A percentile compares a stretch with the other conserved stretches of the same genome.
These are phyloP conservation scores for Alitta virens DNA, from an alignment of 2,888 invertebrate genomes.

Conservation along the genomic window DNA sequence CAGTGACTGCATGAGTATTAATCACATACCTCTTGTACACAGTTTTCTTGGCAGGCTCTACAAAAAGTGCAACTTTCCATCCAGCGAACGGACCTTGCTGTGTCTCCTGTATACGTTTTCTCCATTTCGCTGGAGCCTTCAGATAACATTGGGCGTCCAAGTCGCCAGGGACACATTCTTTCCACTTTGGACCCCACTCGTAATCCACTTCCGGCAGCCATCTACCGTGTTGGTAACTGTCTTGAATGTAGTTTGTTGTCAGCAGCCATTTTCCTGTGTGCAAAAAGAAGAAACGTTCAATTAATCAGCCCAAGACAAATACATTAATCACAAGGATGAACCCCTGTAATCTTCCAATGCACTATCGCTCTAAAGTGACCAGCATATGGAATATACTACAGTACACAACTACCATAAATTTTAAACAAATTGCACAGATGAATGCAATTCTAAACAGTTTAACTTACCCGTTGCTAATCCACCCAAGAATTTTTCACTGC, in stretches of 20 bases:
- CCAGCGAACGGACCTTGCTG: slow-evolving; percentile 35
- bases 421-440: too few species aligned
- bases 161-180: not conserved
- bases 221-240: slow-evolving; percentile 29
- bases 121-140: slow-evolving; percentile 37
- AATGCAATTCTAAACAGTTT: not conserved
- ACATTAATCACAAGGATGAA: too few species aligned
- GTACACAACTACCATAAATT: too few species aligned
- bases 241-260: slow-evolving; percentile 35
- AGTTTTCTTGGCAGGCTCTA: slow-evolving; percentile 29
- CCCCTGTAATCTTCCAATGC: too few species aligned
- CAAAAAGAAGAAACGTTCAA: not conserved
- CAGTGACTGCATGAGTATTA: too few species aligned
- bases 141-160: slow-evolving; percentile 12
- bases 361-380: too few species aligned
- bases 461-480: slow-evolving; percentile 39
- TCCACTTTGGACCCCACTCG: slow-evolving; percentile 35
- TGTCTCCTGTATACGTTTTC: slow-evolving; percentile 28
- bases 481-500: slow-evolving; percentile 47
- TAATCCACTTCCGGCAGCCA: slow-evolving; percentile 42
- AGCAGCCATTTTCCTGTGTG: slow-evolving; percentile 41
- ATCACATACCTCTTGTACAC: slow-evolving; percentile 42
- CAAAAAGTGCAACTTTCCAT: slow-evolving; percentile 42
- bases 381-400: too few species aligned
- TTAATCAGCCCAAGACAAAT: too few species aligned